These are phyloP conservation scores for Sapajus apella DNA, from an alignment of 2,113 vertebrate species.

Conservation along the genomic window DNA sequence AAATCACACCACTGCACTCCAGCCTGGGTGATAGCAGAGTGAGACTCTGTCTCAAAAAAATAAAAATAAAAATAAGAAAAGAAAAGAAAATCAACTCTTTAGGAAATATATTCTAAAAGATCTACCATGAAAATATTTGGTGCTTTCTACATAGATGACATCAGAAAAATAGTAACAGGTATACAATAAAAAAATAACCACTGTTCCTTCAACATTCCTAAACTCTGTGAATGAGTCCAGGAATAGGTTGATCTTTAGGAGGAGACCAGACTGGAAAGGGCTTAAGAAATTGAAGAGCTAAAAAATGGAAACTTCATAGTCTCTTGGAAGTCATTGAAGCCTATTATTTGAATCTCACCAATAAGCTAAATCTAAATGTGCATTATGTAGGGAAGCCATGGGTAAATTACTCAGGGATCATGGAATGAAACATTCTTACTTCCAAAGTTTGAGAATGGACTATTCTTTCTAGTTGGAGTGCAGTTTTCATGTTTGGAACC, in stretches of 20 bases:
- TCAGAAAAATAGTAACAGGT: background rate
- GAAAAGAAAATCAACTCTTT: background rate
- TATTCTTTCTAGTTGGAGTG: background rate
- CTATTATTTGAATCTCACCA: background rate
- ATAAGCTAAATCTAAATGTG: background rate
- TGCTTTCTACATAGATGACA: background rate
- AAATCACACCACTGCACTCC: no score
- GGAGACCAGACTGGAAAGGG: background rate
- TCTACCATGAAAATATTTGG: background rate
- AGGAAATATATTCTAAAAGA: background rate
- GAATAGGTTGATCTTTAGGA: background rate
- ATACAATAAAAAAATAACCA: background rate
- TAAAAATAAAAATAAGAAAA: no score
- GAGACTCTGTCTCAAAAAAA: no score
- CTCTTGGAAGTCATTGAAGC: background rate
- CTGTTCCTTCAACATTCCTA: background rate
- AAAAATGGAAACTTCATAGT: background rate
- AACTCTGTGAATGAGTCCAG: background rate
- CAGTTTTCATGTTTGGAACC: conserved; percentile 23
- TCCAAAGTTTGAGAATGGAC: conserved; percentile 1
- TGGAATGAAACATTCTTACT: background rate
- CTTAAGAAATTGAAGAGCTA: background rate
- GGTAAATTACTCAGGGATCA: background rate
- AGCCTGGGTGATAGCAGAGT: no score
- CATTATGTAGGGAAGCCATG: background rate